Evolutionary conservation across 2,888 invertebrate species (phyloP).

Genomic region (Pheosia gnoma): DNA sequence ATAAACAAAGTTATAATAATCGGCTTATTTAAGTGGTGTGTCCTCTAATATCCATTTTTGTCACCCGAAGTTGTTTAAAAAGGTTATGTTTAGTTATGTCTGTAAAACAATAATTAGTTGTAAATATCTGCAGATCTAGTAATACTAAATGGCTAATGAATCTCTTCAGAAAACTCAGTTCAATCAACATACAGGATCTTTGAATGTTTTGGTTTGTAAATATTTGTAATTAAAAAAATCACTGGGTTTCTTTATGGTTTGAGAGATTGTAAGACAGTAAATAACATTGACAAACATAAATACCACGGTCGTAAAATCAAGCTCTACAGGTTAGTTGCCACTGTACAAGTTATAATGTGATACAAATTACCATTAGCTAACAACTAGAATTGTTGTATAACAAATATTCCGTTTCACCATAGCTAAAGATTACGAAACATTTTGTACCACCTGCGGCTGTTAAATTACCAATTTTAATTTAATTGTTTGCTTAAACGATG

Average conservation of each 20-base stretch:
- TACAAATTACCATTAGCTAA: not conserved
- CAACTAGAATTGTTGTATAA: not conserved
- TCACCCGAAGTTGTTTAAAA: not conserved
- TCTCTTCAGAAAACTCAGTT: too few relatives aligned
- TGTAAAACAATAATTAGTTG: too few relatives aligned
- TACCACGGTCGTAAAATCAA: not conserved
- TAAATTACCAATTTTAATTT: slow-evolving; percentile 8
- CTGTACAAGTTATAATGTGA: not conserved
- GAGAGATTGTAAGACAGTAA: not conserved
- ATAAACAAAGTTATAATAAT: too few relatives aligned
- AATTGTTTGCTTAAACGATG: slow-evolving; percentile 11
- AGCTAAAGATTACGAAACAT: not conserved
- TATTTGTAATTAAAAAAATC: too few relatives aligned
- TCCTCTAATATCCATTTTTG: too few relatives aligned
- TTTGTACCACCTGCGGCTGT: not conserved
- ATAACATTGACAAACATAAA: not conserved
- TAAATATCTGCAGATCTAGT: too few relatives aligned
- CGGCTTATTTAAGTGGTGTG: too few relatives aligned
- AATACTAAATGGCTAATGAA: too few relatives aligned
- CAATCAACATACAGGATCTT: not conserved
- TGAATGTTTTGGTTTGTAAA: too few relatives aligned
- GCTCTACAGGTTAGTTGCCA: slow-evolving; percentile 7
- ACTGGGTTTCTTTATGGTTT: too few relatives aligned
- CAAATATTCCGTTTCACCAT: not conserved
- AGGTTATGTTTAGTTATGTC: not conserved